These are phyloP conservation scores for Brachionus plicatilis DNA, from an alignment of 1,140 invertebrate species.

Conservation along the genomic window DNA sequence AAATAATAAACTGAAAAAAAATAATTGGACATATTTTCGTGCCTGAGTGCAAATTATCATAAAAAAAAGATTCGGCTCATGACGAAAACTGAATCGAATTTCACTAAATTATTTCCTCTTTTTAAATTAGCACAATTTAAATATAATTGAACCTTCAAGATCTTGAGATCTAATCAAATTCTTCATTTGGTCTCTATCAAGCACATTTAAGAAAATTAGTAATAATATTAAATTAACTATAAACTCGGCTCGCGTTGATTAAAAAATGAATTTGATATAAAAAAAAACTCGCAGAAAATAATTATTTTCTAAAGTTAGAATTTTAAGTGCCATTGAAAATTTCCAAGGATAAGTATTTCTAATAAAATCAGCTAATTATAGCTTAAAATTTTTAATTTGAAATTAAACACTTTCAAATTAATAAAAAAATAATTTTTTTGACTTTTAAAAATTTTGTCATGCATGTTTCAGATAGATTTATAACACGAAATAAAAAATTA, in stretches of 20 bases:
- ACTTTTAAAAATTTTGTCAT: no score
- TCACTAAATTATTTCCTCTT: neutral
- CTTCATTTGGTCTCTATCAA: neutral
- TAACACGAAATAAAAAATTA: neutral
- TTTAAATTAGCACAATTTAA: neutral
- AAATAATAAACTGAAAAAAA: no score
- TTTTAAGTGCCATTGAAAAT: no score
- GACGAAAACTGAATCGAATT: neutral
- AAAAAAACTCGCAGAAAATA: neutral
- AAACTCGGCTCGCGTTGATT: neutral
- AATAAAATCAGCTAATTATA: no score
- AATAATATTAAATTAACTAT: neutral
- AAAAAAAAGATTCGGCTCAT: neutral
- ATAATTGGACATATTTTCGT: no score
- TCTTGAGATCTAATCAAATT: neutral
- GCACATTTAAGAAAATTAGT: neutral
- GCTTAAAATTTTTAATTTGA: no score
- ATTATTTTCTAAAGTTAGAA: neutral
- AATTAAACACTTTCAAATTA: no score
- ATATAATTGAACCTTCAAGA: neutral
- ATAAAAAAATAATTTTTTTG: no score
- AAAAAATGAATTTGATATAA: neutral
- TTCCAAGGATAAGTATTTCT: no score
- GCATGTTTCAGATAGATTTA: no score
- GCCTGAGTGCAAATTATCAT: no score